Percentiles rank a stretch among this genome's conserved stretches.
These are phyloP conservation scores for Alfaro cultratus DNA, from an alignment of 2,797 vertebrate genomes.

Conservation along the genomic window DNA sequence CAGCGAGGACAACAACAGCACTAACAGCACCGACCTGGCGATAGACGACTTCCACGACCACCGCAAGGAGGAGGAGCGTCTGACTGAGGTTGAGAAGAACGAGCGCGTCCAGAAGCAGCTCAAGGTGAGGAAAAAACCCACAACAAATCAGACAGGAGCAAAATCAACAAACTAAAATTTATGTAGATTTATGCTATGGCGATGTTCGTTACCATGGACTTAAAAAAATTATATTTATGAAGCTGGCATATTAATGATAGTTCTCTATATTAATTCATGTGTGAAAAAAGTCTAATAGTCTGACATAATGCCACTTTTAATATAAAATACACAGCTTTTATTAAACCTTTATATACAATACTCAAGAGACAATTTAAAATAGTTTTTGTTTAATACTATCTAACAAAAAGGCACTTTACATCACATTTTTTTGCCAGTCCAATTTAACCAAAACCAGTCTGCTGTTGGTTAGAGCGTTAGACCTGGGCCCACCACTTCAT, in stretches of 20 bases:
- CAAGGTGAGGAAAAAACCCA: slow-evolving; percentile 78
- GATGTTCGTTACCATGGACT: background rate
- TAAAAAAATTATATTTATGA: background rate
- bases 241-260: background rate
- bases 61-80: slow-evolving; percentile 89
- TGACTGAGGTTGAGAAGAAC: slow-evolving; percentile 94
- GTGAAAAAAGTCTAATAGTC: background rate
- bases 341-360: background rate
- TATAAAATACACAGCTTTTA: background rate
- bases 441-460: background rate
- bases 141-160: background rate
- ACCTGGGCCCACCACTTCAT: background rate
- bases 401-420: background rate
- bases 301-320: background rate
- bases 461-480: background rate
- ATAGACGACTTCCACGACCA: slow-evolving; percentile 86
- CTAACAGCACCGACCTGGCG: slow-evolving; percentile 89
- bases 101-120: slow-evolving; percentile 92
- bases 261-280: background rate
- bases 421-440: background rate
- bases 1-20: slow-evolving; percentile 83
- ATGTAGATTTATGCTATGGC: background rate
- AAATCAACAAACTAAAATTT: background rate
- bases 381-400: background rate
- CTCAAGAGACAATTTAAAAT: background rate